Base-by-base conservation (phyloP, 1,140 invertebrate genomes). In the Solen grandis region DNA sequence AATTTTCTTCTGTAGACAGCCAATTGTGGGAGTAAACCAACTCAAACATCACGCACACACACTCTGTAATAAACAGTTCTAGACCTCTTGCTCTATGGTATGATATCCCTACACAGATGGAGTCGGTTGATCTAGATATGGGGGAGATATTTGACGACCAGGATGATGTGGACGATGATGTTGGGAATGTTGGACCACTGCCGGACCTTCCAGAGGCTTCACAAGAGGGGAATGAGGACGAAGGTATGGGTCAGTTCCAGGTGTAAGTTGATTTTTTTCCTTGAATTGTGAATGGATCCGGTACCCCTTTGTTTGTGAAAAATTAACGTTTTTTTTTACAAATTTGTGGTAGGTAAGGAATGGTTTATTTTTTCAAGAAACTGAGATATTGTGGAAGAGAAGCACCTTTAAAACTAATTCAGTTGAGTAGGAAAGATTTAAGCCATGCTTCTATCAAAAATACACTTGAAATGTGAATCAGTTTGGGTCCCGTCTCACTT, bases 91-190 rank as follows among this genome's bases (percentile, higher is more conserved):
- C n/a, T n/a, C n/a, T n/a, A n/a, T n/a, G n/a, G n/a, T n/a, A n/a
- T n/a, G n/a, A n/a, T n/a, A n/a, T n/a, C n/a, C n/a, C n/a, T n/a
- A n/a, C n/a, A n/a, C n/a, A n/a, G n/a, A 89, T 89, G 88, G 88
- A 89, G 73, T 86, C 88, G 8, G 70, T 85, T 14, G 80, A 84
- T 14, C 55, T 89, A 35, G 85, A 87, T 4, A 89, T 89, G 88
- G 87, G 82, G 29, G 88, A 87, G 41, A 82, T 89, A 16, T 89
- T 89, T 86, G 84, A 72, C 22, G 83, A 86, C 27, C 63, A 77
- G 16, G 84, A 82, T n/a, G 77, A 85, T 25, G n/a, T n/a, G n/a
- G 84, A 82, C 41, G 86, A 85, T 14, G 78, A 88, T 54, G 73
- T 86, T 29, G 84, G 84, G 2, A 65, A 79, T 36, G 35, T 77